phyloP scores from a whole-genome alignment of 2,888 invertebrate genomes.

The Ectropis crepuscularia region DNA sequence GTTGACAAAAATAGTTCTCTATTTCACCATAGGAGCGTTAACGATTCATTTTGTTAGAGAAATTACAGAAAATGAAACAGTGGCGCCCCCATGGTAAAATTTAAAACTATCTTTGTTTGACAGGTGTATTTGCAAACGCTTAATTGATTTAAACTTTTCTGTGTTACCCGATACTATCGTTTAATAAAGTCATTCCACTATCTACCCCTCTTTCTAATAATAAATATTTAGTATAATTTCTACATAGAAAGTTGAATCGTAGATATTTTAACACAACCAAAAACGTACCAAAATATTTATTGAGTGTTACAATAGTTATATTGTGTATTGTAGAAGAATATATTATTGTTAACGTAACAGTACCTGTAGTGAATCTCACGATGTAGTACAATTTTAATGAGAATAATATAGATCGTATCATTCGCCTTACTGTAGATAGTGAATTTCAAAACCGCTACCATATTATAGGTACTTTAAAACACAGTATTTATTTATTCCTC shows the following conservation, averaged over 20 bases:
- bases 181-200: constrained; percentile 1
- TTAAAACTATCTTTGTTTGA: no score
- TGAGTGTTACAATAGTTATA: constrained; percentile 20
- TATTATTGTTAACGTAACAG: constrained; percentile 20
- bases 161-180: no score
- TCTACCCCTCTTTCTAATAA: constrained; percentile 1
- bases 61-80: no score
- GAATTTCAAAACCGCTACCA: not conserved
- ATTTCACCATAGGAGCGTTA: no score
- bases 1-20: no score
- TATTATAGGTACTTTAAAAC: not conserved
- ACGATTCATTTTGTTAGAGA: no score
- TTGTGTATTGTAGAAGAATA: constrained; percentile 18
- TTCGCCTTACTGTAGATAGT: constrained; percentile 8
- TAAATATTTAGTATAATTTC: constrained; percentile 1
- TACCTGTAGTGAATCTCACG: constrained; percentile 18
- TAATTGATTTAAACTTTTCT: no score
- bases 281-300: constrained; percentile 24
- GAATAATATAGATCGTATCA: constrained; percentile 10
- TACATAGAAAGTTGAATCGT: constrained; percentile 6
- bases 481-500: not conserved
- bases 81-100: no score
- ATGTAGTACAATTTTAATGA: constrained; percentile 18
- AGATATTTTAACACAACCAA: constrained; percentile 12
- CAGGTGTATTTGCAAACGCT: no score